Evolutionary conservation across 2,888 invertebrate species (phyloP).

Genomic region (Drosophila demipolita): DNA sequence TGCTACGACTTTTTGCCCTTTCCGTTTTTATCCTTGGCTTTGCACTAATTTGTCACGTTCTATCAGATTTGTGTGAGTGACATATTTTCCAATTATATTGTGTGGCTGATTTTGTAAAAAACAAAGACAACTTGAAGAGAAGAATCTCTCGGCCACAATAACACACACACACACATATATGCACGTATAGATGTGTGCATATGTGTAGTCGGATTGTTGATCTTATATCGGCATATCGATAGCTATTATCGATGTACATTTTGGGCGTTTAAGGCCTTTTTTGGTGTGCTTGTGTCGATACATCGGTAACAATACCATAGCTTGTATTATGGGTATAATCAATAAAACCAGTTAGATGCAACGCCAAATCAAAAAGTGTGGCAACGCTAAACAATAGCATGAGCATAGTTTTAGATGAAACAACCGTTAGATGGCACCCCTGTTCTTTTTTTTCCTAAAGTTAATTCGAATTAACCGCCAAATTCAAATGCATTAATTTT

Average conservation of each 20-base stretch:
- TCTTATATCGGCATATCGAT: conserved; percentile 55
- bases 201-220: conserved; percentile 44
- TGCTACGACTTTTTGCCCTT: not conserved
- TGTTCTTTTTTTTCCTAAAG: not conserved
- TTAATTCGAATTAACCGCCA: not conserved
- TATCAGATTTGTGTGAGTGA: conserved; percentile 37
- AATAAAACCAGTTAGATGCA: not conserved
- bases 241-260: not conserved
- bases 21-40: conserved; percentile 6
- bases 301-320: not conserved
- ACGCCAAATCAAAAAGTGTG: not conserved
- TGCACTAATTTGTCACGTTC: conserved; percentile 7
- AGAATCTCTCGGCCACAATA: conserved; percentile 53
- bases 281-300: not conserved
- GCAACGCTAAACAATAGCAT: conserved; percentile 2
- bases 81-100: conserved; percentile 39
- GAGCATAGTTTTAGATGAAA: not conserved
- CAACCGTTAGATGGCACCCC: conserved; percentile 5
- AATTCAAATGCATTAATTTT: not conserved
- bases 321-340: not conserved
- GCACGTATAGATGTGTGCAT: conserved; percentile 6
- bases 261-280: not conserved
- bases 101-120: conserved; percentile 32
- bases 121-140: conserved; percentile 49
- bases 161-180: conserved; percentile 36